Base-by-base conservation (phyloP, 2,113 vertebrate genomes). In the Alces alces region DNA sequence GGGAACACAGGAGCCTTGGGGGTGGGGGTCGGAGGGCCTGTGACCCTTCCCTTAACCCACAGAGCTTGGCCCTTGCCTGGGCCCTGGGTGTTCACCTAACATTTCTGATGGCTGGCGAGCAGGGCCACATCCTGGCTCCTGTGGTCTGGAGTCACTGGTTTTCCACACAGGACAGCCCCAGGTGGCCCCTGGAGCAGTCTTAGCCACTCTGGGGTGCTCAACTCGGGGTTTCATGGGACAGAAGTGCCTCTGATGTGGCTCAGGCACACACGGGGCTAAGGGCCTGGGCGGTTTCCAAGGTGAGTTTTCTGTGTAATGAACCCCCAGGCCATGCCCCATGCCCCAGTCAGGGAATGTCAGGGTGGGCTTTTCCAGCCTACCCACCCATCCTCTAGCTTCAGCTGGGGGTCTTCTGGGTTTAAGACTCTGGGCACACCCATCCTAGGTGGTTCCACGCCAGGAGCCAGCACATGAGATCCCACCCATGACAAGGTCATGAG, bases 401-500 rank as follows among this genome's bases (percentile, higher is more conserved):
- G 17, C 11, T 3, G 0, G 45, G 43, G 82, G 13, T 17, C 36
- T 12, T 33, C 19, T 12, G 4, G 2, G 73, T 12, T 54, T 45
- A 36, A 61, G 73, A n/a, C 36, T 12, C 8, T 50, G 16, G 30
- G 55, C 16, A 3, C 21, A 19, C 47, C 27, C 12, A 0, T 16
- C 28, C 30, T 11, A 1, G 2, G 47, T 0, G 1, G 4, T 6
- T 50, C n/a, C n/a, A n/a, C n/a, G 47, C 1, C 3, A 12, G 47
- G 47, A 50, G 47, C 47, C 47, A 50, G 13, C 47, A 50, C 47
- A 50, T 3, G 1, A 50, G 47, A 50, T 12, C 47, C 47, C 13
- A 50, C 47, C 13, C 47, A 50, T 14, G 47, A 50, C 47, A 50
- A 50, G 12, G 47, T 50, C 47, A 50, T 50, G 47, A 50, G 13